Evolutionary conservation across 2,113 vertebrate genomes (phyloP), one percentile per base, ranked within the genome.

Genomic region (Leuciscus idus): DNA sequence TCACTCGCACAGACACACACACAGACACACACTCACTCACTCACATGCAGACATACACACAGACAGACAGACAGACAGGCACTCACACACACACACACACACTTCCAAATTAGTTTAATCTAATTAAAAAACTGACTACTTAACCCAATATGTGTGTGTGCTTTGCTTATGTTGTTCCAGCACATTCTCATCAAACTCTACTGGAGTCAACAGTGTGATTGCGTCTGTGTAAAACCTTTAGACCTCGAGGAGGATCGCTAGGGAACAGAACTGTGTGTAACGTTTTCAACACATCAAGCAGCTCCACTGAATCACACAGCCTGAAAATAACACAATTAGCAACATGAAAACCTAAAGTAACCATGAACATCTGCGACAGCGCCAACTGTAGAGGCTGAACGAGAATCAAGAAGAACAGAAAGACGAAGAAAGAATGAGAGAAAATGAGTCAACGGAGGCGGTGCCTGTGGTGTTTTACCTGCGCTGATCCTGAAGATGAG

Each of bases 401-500:
- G 9, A 9, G 5, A 43, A 43, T 2, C 43, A 9, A 43, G 43
- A 9, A 43, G 1, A 43, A 43, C 43, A 43, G 21, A 33, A 89
- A 52, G 33, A 30, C 7, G 4, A 62, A 9, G 73, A 46, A 13
- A 43, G 72, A 62, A 4, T 33, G 21, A 57, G 61, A 83, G 68
- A 62, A 23, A 52, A 28, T 26, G 30, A 26, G 52, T 26, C n/a
- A 81, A 43, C 39, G 7, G 17, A 84, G n/a, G 52, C 17, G 73
- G 8, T 39, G 77, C 57, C 84, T 57, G 70, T 77, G 82, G 84
- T 77, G 79, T 33, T 48, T 52, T 83, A 83, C 28, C 68, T 89
- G 50, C 66, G 55, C 82, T 39, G 19, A 80, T 21, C 70, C 74
- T 90, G 52, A 81, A 68, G 73, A 88, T 78, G 83, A 83, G 90